Base-by-base conservation (phyloP, 2,888 invertebrate genomes). In the Ochropacha duplaris region DNA sequence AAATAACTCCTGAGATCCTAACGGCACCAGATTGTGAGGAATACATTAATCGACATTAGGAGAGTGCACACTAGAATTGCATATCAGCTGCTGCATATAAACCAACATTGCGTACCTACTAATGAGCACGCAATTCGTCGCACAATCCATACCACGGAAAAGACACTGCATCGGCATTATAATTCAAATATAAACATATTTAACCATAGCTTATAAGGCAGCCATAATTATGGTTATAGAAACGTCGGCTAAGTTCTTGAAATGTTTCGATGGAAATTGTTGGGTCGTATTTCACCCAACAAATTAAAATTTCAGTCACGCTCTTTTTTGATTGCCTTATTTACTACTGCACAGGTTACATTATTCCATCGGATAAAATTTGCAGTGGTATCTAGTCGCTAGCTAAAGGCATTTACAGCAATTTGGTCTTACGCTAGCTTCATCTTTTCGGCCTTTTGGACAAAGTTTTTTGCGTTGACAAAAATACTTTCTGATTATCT, bases 191-290 rank as follows among this genome's bases (percentile, higher is more conserved):
- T 31, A 31, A 9, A 22, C 51, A 31, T 52, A 31, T 52, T 31
- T 52, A 52, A 52, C 31, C 51, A 52, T 34, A 52, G 51, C 19
- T 31, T 22, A 19, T 52, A 52, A 52, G 51, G 9, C 11, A 16
- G 31, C 12, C 31, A 31, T 36, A 26, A n/a, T 19, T 9, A 22
- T 19, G 4, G 26, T 8, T 26, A 50, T 4, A 51, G 51, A 31
- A 28, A 9, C 11, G 4, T n/a, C 4, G 2, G 31, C 12, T 12
- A 19, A 22, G 12, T 50, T 11, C 22, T 24, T 14, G 22, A 49
- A 49, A 22, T 22, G 22, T 49, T 6, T 9, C 8, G 6, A 49
- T 6, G 11, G 2, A n/a, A 6, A 49, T 6, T 11, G 8, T 22
- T 4, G 3, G 6, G 49, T 16, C 39, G 16, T 4, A 0, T 34